Evolutionary conservation across 2,888 invertebrate genomes (phyloP).

Genomic region (Priocnemis perturbator): DNA sequence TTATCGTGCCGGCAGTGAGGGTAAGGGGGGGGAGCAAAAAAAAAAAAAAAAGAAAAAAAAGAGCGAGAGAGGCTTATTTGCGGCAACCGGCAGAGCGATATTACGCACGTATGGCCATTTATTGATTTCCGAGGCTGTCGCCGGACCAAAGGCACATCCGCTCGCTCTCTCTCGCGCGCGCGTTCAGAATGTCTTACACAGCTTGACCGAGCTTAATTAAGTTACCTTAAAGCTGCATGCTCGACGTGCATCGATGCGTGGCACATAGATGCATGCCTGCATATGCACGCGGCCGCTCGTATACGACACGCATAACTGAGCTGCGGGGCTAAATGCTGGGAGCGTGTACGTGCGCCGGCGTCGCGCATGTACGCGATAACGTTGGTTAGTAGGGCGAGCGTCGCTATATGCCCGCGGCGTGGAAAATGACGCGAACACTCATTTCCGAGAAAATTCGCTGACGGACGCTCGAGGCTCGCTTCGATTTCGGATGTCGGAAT

Average conservation of each 20-base stretch:
- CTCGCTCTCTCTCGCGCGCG: constrained; percentile 20
- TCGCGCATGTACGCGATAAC: background rate
- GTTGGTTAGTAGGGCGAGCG: background rate
- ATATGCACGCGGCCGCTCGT: too few relatives aligned
- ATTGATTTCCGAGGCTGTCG: constrained; percentile 60
- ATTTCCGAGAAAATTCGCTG: too few relatives aligned
- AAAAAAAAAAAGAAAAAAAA: too few relatives aligned
- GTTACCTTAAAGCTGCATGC: constrained; percentile 52
- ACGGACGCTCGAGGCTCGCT: too few relatives aligned
- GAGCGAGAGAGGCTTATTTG: too few relatives aligned
- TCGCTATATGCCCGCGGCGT: background rate
- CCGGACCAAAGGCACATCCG: constrained; percentile 54
- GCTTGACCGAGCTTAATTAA: constrained; percentile 52
- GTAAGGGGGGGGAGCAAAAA: too few relatives aligned
- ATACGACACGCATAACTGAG: too few relatives aligned
- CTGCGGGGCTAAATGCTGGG: background rate
- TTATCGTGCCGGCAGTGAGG: too few relatives aligned
- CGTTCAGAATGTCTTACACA: constrained; percentile 40
- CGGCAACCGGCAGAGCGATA: constrained; percentile 25
- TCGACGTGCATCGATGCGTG: background rate
- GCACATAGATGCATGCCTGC: too few relatives aligned
- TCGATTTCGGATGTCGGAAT: too few relatives aligned
- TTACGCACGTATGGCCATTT: constrained; percentile 52
- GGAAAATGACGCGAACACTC: too few relatives aligned
- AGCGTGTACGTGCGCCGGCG: background rate